Conservation (phyloP, 1,140 invertebrate species). For the Aphelinus atriplicis region DNA sequence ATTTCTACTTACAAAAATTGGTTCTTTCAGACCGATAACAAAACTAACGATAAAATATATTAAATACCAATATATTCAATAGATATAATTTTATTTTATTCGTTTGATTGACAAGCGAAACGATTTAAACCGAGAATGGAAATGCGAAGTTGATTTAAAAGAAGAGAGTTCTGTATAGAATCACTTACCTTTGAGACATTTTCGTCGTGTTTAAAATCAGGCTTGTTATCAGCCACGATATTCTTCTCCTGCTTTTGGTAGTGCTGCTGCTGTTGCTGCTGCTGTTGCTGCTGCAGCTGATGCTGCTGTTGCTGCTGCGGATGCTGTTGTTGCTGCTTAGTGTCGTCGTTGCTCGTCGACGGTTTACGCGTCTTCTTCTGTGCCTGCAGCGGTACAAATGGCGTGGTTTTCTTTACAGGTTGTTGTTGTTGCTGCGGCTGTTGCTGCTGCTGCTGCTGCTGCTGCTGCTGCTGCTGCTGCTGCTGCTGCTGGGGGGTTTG, state of each 20-base stretch:
- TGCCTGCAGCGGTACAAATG: constrained; percentile 65
- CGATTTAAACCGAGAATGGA: not conserved
- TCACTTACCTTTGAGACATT: constrained; percentile 40
- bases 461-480: not conserved
- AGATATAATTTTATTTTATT: too few relatives aligned
- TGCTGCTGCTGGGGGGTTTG: not conserved
- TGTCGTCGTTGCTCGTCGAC: constrained; percentile 18
- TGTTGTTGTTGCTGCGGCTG: not conserved
- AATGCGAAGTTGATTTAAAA: not conserved
- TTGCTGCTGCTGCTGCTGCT: not conserved
- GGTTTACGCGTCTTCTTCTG: constrained; percentile 60
- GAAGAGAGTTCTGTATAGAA: constrained; percentile 3
- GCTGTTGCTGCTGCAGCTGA: not conserved
- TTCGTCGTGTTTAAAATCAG: constrained; percentile 41
- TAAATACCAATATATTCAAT: too few relatives aligned
- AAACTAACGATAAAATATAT: too few relatives aligned
- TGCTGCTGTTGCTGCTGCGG: constrained; percentile 5
- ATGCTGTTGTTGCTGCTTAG: constrained; percentile 19
- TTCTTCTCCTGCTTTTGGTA: constrained; percentile 11
- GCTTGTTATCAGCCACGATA: constrained; percentile 26
- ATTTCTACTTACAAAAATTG: too few relatives aligned
- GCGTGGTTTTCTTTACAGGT: constrained; percentile 47
- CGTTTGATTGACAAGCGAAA: not conserved
- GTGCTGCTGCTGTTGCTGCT: constrained; percentile 18
- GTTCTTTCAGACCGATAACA: too few relatives aligned